A percentile compares a stretch with the other conserved stretches of the same genome.
These are phyloP conservation scores for Indicator indicator DNA, from an alignment of 2,113 vertebrate genomes.

Conservation along the genomic window DNA sequence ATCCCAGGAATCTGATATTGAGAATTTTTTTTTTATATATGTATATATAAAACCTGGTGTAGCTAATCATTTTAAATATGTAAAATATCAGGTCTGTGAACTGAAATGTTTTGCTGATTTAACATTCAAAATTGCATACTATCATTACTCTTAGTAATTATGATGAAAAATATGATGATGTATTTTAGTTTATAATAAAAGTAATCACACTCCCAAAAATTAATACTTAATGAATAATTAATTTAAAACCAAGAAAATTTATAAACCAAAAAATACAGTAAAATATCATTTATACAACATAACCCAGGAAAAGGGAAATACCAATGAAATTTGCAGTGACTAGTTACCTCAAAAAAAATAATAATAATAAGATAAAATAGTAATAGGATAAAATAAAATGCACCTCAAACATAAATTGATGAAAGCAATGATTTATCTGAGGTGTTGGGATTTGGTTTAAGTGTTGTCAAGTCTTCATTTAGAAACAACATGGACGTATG, in stretches of 20 bases:
- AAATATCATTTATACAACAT: not conserved
- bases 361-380: not conserved
- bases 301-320: not conserved
- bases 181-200: slow-evolving; percentile 45
- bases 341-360: not conserved
- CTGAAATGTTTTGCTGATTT: slow-evolving; percentile 7
- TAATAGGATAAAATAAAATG: not conserved
- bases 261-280: not conserved
- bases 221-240: slow-evolving; percentile 55
- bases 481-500: accelerated
- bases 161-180: slow-evolving; percentile 49
- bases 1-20: not conserved
- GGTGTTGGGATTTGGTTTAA: not conserved
- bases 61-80: not conserved
- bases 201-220: slow-evolving; percentile 18
- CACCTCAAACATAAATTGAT: not conserved
- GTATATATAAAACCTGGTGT: not conserved
- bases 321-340: not conserved
- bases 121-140: slow-evolving; percentile 37
- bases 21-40: not conserved
- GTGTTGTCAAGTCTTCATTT: not conserved
- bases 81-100: not conserved
- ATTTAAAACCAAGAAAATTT: not conserved
- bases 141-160: slow-evolving; percentile 48
- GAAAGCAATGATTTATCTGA: not conserved